These are phyloP conservation scores for Chamaetylas fuelleborni DNA, from an alignment of 2,113 vertebrate species.

Conservation along the genomic window DNA sequence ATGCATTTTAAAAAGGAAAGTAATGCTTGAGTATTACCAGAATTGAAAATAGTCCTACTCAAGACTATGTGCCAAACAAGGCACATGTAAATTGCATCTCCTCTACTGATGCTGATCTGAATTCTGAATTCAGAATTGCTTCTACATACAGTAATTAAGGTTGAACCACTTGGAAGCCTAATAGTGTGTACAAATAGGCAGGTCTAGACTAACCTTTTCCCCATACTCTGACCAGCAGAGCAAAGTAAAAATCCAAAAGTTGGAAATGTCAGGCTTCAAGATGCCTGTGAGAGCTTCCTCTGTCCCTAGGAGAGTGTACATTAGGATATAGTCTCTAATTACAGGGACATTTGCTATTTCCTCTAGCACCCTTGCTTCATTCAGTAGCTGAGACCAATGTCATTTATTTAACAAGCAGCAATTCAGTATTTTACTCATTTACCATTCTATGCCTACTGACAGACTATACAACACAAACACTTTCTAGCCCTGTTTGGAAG, in stretches of 20 bases:
- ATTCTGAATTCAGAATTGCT: background rate
- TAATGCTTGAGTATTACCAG: background rate
- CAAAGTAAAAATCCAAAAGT: background rate
- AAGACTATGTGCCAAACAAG: background rate
- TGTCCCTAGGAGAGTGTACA: background rate
- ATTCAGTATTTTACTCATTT: background rate
- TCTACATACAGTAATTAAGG: background rate
- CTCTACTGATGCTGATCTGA: background rate
- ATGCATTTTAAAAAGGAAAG: slow-evolving; percentile 38
- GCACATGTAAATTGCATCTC: background rate
- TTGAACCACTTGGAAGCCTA: background rate
- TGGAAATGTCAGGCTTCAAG: background rate
- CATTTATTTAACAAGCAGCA: background rate
- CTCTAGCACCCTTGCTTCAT: background rate
- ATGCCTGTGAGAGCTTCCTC: background rate
- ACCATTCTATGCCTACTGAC: background rate
- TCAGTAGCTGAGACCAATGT: background rate
- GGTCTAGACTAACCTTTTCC: background rate
- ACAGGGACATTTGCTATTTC: background rate
- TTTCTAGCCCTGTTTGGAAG: background rate
- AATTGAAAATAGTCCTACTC: background rate
- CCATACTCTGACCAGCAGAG: background rate
- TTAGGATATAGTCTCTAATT: background rate
- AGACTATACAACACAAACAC: background rate
- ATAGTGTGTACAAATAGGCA: background rate